Evolutionary conservation across 92 coral and sea anemone species (phyloP).

Genomic region (Pocillopora grandis): DNA sequence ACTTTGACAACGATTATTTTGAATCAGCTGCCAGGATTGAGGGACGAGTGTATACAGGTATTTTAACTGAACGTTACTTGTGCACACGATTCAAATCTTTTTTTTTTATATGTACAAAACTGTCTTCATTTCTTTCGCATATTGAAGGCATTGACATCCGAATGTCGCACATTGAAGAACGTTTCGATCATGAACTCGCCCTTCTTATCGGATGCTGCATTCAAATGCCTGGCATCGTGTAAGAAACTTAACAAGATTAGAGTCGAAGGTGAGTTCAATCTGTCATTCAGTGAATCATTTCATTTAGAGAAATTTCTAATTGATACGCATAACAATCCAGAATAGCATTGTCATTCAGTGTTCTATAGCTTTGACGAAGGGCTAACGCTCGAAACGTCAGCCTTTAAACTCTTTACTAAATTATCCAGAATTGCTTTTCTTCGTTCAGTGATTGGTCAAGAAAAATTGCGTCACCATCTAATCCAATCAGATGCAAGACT

Average conservation of each 20-base stretch:
- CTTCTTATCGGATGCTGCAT: conserved; percentile 85
- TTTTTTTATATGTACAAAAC: background rate
- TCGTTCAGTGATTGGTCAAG: too few species aligned
- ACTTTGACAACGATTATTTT: conserved; percentile 72
- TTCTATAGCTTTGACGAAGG: background rate
- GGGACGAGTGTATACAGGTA: conserved; percentile 89
- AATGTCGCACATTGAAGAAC: conserved; percentile 73
- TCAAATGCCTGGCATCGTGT: conserved; percentile 78
- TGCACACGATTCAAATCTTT: too few species aligned
- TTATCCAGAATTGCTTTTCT: background rate
- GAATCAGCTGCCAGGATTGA: conserved; percentile 84
- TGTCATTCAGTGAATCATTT: background rate
- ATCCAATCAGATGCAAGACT: too few species aligned
- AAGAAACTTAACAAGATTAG: conserved; percentile 79
- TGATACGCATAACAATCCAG: too few species aligned
- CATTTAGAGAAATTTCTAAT: too few species aligned
- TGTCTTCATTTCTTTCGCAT: background rate
- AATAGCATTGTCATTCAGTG: background rate
- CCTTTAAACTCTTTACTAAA: too few species aligned
- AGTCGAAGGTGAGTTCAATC: conserved; percentile 70
- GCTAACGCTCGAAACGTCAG: too few species aligned
- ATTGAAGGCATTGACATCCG: conserved; percentile 79
- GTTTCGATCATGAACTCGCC: conserved; percentile 88
- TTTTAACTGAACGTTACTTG: background rate
- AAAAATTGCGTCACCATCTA: too few species aligned